Evolutionary conservation across 2,797 vertebrate species (phyloP), one percentile per base, ranked within the genome.

Genomic region (Hippopotamyrus pictus): DNA sequence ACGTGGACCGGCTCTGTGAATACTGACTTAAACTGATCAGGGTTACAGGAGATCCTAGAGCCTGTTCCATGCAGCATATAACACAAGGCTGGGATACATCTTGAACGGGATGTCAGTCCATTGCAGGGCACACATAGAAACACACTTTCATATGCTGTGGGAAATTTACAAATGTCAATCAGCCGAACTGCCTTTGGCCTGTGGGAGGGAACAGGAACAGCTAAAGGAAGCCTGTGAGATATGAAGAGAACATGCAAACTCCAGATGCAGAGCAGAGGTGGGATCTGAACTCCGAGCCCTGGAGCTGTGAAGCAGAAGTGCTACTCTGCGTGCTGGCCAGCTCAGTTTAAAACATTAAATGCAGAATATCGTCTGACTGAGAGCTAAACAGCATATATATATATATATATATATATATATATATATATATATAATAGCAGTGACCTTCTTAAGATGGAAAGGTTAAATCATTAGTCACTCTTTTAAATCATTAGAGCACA

Each of bases 401-500:
- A n/a, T n/a, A n/a, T n/a, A n/a, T n/a, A n/a, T n/a, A n/a, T n/a
- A n/a, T n/a, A n/a, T n/a, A n/a, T n/a, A n/a, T n/a, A n/a, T n/a
- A n/a, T n/a, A n/a, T n/a, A n/a, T n/a, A n/a, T n/a, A n/a, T n/a
- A n/a, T 88, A 88, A 88, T 73, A 83, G 37, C 51, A 41, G 50
- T 88, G 73, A 88, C 88, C 88, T 88, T 88, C 50, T 9, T 37
- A 88, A 22, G 33, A 51, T 44, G 88, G 73, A 88, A 88, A 88
- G 88, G 88, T 88, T 54, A 88, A 41, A 88, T 88, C 73, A 82
- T 88, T 88, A 82, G 88, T 83, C 73, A 83, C 48, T 83, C 73
- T 88, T 88, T 65, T 69, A 88, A 88, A 88, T 88, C 73, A 88
- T 88, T 79, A 88, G 57, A 44, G 86, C 59, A 88, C 86, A 88